Conservation (phyloP, 2,888 invertebrate genomes). For the Dicranocentrus wangi region DNA sequence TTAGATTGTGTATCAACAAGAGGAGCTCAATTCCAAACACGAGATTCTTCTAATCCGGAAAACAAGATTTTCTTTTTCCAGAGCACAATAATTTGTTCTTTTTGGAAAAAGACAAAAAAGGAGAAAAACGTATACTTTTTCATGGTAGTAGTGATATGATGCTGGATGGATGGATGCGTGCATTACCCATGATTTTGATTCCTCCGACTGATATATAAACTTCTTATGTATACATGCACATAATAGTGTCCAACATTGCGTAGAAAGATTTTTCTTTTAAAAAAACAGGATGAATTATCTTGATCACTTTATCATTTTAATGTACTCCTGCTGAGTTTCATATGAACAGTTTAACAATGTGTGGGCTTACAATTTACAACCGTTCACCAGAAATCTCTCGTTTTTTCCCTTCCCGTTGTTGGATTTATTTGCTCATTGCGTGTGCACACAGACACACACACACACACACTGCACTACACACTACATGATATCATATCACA, state of each 20-base stretch:
- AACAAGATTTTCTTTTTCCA: background rate
- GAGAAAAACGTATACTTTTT: background rate
- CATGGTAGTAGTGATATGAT: background rate
- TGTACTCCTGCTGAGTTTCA: constrained; percentile 34
- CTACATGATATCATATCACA: constrained; percentile 1
- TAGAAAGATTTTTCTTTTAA: background rate
- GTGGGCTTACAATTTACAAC: constrained; percentile 35
- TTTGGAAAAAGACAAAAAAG: constrained; percentile 21
- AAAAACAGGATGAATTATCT: constrained; percentile 23
- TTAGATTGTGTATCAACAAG: background rate
- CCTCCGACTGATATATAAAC: background rate
- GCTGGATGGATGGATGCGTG: too few relatives aligned
- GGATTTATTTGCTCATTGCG: constrained; percentile 23
- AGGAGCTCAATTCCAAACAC: background rate
- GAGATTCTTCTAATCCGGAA: background rate
- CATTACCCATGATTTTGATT: too few relatives aligned
- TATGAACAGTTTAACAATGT: constrained; percentile 34
- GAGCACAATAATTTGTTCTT: background rate
- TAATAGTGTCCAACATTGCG: background rate
- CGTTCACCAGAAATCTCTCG: background rate
- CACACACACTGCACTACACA: background rate
- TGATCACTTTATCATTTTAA: constrained; percentile 39
- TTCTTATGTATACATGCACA: constrained; percentile 4
- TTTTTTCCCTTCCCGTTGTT: background rate
- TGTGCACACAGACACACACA: background rate